A percentile compares a stretch with the other conserved stretches of the same genome.
Conservation (phyloP, 2,113 vertebrate genomes). For the Plotosus lineatus region DNA sequence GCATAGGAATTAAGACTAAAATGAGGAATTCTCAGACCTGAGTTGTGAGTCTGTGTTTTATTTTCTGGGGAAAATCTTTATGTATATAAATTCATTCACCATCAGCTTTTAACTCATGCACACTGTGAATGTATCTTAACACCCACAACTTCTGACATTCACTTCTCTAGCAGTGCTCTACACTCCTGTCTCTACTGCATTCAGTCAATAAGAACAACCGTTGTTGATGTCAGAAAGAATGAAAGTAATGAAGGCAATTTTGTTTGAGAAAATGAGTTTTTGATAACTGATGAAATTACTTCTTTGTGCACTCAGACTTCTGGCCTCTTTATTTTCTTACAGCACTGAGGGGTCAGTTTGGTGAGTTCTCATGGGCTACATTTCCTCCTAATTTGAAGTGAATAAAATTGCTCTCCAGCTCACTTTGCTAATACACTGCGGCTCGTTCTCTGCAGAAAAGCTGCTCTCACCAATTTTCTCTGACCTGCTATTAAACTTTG, state of each 20-base stretch:
- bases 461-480: slow-evolving; percentile 1
- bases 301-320: not conserved
- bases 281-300: slow-evolving; percentile 15
- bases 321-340: not conserved
- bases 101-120: not conserved
- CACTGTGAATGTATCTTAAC: not conserved
- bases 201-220: not conserved
- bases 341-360: not conserved
- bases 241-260: not conserved
- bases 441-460: not conserved
- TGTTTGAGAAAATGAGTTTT: slow-evolving; percentile 1
- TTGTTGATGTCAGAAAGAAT: not conserved
- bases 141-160: not conserved
- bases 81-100: too few relatives aligned
- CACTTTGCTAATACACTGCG: not conserved
- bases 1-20: too few relatives aligned
- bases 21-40: too few relatives aligned
- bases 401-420: slow-evolving; percentile 20
- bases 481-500: slow-evolving; percentile 18
- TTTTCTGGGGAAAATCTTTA: too few relatives aligned
- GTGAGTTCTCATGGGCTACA: not conserved
- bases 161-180: not conserved
- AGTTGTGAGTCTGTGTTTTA: too few relatives aligned
- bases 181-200: not conserved
- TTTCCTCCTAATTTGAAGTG: slow-evolving; percentile 13